Evolutionary conservation across 2,888 invertebrate species (phyloP), one percentile per base, ranked within the genome.

Genomic region (Geophilus truncorum): DNA sequence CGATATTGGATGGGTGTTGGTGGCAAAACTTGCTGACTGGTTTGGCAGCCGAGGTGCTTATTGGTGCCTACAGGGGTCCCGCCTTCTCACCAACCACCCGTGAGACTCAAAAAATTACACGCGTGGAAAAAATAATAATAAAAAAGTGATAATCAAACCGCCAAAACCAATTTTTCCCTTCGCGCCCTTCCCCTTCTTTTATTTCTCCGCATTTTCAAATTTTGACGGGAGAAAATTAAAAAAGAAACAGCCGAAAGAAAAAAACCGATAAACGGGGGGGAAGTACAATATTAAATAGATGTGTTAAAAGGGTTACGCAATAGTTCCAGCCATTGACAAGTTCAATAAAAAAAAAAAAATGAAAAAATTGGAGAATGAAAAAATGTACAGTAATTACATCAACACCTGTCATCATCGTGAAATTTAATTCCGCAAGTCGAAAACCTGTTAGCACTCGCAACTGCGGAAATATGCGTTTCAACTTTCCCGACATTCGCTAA

Each of bases 21-120:
- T 21, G 62, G 28, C 79, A 32, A 51, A 51, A 18, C 30, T 45
- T 78, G 78, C 45, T 78, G 78, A 78, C 10, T 51, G 57, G 79
- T 30, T 79, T 62, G 62, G 79, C 80, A 76, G 28, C 80, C 75
- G 23, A 79, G 62, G 57, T 62, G 62, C 57, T 79, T 79, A 79
- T 79, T 79, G 79, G 79, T 78, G 34, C 40, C 78, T 70, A 70
- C 70, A 25, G 70, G 70, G 70, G 70, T 70, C 70, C 70, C 70
- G 70, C 70, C 70, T 70, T 70, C 70, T 25, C 70, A 62, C 70
- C 18, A 6, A 6, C 70, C 70, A 62, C 28, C 70, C 70, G 28
- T n/a, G 25, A 12, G 45, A 28, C 21, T n/a, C 45, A 5, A 6
- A 62, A 6, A 62, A 62, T 23, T n/a, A n/a, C n/a, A n/a, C n/a